Conservation (phyloP, 2,113 vertebrate genomes). For the Pseudorectes ferrugineus region DNA sequence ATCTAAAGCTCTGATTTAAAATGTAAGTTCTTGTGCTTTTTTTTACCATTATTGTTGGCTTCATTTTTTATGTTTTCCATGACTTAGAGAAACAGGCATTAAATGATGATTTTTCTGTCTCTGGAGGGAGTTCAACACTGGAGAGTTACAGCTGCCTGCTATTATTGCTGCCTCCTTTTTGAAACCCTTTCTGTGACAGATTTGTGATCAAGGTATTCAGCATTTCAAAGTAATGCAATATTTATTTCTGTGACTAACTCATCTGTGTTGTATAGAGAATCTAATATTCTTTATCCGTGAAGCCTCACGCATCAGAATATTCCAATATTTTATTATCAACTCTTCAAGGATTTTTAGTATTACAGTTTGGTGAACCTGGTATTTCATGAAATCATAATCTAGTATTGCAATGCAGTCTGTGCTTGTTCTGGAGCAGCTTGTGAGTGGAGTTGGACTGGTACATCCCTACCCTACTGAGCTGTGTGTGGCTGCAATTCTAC, state of each 20-base stretch:
- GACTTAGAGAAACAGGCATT: neutral
- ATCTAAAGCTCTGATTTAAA: neutral
- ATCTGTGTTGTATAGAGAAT: neutral
- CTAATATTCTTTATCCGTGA: neutral
- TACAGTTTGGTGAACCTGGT: neutral
- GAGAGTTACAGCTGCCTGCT: neutral
- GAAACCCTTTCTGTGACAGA: neutral
- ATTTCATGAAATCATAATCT: neutral
- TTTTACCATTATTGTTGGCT: neutral
- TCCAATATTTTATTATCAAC: neutral
- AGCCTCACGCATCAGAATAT: neutral
- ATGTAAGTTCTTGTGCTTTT: neutral
- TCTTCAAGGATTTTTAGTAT: neutral
- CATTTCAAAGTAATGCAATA: neutral
- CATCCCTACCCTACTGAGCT: fast-evolving
- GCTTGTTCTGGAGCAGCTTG: neutral
- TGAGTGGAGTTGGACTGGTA: neutral
- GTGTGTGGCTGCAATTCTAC: neutral
- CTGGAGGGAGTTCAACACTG: neutral
- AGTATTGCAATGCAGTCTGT: neutral
- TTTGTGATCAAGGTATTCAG: neutral
- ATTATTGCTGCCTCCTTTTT: neutral
- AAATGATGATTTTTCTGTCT: neutral
- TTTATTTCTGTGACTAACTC: neutral
- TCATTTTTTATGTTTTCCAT: neutral